phyloP scores from a whole-genome alignment of 1,140 invertebrate genomes.

The Drosophila parvula region DNA sequence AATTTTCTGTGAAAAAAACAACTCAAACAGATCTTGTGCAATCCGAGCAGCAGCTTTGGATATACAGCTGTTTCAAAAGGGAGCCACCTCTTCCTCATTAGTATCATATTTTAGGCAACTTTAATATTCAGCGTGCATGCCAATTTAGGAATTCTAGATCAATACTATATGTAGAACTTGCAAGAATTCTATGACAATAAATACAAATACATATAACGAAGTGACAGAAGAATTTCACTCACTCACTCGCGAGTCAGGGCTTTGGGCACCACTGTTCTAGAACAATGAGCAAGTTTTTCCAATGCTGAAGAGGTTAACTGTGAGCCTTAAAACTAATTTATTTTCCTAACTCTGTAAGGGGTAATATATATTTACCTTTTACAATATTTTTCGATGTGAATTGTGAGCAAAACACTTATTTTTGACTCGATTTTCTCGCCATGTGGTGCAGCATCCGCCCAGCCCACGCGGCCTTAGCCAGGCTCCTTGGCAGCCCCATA shows the following conservation, averaged over 20 bases:
- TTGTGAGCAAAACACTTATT: neutral
- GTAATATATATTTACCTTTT: neutral
- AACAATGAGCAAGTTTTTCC: no score
- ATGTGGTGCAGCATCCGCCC: conserved; percentile 22
- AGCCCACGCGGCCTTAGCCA: conserved; percentile 53
- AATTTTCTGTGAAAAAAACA: no score
- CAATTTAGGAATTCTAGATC: no score
- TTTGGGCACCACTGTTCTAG: no score
- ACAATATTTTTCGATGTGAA: neutral
- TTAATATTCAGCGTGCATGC: no score
- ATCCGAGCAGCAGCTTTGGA: neutral
- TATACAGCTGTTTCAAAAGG: neutral
- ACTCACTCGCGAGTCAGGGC: no score
- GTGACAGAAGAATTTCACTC: no score
- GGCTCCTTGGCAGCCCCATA: conserved; percentile 35
- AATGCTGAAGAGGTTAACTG: neutral
- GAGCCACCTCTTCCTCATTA: neutral
- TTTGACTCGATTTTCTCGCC: neutral
- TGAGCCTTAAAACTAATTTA: neutral
- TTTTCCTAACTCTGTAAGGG: neutral
- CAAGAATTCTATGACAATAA: no score
- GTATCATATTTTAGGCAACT: no score
- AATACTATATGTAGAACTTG: no score
- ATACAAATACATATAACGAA: no score
- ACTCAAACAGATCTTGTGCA: no score